Evolutionary conservation across 2,888 invertebrate genomes (phyloP).

Genomic region (Panopea generosa): DNA sequence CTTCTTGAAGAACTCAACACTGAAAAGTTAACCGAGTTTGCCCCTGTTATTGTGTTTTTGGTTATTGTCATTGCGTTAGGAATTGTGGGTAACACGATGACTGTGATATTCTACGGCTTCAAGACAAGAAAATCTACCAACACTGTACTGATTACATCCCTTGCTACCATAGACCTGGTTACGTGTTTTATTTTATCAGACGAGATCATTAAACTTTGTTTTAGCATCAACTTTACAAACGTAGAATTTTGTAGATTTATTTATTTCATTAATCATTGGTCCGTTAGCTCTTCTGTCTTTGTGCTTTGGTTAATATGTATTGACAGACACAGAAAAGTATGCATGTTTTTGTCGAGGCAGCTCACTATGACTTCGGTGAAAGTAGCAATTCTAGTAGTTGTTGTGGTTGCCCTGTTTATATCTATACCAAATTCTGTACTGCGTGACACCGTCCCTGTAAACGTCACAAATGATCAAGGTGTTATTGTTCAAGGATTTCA

Average conservation of each 20-base stretch:
- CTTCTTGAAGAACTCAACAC: constrained; percentile 15
- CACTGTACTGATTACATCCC: constrained; percentile 9
- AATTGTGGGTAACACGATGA: constrained; percentile 27
- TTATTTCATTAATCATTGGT: constrained; percentile 18
- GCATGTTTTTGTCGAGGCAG: too few species aligned
- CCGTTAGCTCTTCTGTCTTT: too few species aligned
- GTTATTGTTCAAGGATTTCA: constrained; percentile 10
- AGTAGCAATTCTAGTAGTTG: too few species aligned
- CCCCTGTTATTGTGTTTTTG: constrained; percentile 15
- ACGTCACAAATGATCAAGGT: not conserved
- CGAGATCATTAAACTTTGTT: constrained; percentile 29
- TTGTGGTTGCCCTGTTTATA: not conserved
- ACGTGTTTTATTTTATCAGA: constrained; percentile 22
- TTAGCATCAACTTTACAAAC: constrained; percentile 20
- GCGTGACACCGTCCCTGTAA: constrained; percentile 16
- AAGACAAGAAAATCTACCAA: constrained; percentile 15
- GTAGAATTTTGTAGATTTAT: constrained; percentile 20
- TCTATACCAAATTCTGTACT: constrained; percentile 21
- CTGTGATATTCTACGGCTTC: too few species aligned
- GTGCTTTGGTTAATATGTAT: constrained; percentile 7
- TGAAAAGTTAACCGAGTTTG: constrained; percentile 9
- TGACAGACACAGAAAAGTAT: constrained; percentile 21
- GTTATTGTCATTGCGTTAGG: constrained; percentile 15
- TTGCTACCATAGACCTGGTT: constrained; percentile 13
- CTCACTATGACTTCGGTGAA: too few species aligned